Evolutionary conservation across 2,797 vertebrate genomes (phyloP), one percentile per base, ranked within the genome.

Genomic region (Podarcis siculus): DNA sequence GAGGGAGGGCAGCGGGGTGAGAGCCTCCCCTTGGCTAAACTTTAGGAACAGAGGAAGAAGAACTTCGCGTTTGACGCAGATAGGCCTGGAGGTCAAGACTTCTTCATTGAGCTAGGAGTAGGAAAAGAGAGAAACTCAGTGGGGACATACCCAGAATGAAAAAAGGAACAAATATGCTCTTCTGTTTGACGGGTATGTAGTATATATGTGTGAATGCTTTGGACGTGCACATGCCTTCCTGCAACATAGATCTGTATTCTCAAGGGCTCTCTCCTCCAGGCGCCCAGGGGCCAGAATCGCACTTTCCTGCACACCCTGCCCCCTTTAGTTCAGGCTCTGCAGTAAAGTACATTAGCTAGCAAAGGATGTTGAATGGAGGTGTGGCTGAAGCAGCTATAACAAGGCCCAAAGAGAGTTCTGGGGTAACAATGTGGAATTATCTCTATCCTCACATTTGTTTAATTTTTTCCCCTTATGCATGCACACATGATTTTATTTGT

Each of bases 61-160:
- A 49, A 12, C 0, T 17, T 73, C 12, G 64, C 1, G 32, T 73
- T 39, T 0, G 23, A 58, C 12, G 8, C 12, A 39, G 67, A 21
- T 45, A 13, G 42, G 30, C 4, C 45, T 17, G 35, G 42, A 0
- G 2, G 1, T 39, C 1, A 0, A 19, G 75, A 42, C 15, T 66
- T 17, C 21, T 21, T 4, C 39, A 4, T 17, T 86, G 75, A 3
- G 61, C 6, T 8, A 49, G 12, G 7, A 71, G 42, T 30, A 23
- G 27, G 0, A 15, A 75, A 67, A 76, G n/a, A 30, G 64, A 45
- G 2, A 1, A 35, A 3, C 4, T 0, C 0, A 69, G 72, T 2
- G 64, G 67, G 32, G 39, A 1, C 30, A 9, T 4, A 2, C 0
- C 15, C 37, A 12, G 0, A 0, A 5, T 64, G 15, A 3, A 55